phyloP scores from a whole-genome alignment of 2,113 vertebrate species.

The Nettapus auritus region DNA sequence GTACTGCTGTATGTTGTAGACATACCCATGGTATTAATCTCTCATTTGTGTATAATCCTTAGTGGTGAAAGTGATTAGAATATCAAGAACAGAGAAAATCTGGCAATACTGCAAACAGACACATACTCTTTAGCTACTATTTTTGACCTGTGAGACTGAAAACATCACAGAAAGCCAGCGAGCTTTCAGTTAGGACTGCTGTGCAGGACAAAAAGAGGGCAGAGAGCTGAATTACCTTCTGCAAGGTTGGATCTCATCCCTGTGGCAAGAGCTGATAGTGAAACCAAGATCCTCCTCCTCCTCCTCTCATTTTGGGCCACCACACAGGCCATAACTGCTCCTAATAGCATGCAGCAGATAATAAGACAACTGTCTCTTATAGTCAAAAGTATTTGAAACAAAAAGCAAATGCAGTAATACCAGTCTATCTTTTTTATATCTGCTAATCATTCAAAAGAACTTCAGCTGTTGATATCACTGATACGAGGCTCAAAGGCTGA shows the following conservation, averaged over 20 bases:
- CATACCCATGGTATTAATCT: not conserved
- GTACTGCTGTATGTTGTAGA: not conserved
- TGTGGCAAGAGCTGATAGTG: not conserved
- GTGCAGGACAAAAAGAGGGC: not conserved
- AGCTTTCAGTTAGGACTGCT: not conserved
- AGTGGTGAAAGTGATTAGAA: not conserved
- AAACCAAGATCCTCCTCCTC: not conserved
- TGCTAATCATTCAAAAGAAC: not conserved
- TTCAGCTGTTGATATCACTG: not conserved
- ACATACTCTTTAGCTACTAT: not conserved
- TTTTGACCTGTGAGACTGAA: not conserved
- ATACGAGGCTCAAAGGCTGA: not conserved
- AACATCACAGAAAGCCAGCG: not conserved
- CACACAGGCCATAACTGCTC: not conserved
- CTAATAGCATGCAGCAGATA: not conserved
- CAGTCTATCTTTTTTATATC: not conserved
- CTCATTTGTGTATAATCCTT: not conserved
- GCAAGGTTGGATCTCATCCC: not conserved
- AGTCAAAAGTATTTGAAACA: not conserved
- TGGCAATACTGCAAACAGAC: not conserved
- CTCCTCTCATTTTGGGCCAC: not conserved
- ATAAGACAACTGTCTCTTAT: not conserved
- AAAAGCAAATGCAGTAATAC: not conserved
- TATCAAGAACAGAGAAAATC: not conserved
- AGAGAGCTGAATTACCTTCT: not conserved